These are phyloP conservation scores for Ctenicera cuprea DNA, from an alignment of 2,888 invertebrate species.

Conservation along the genomic window DNA sequence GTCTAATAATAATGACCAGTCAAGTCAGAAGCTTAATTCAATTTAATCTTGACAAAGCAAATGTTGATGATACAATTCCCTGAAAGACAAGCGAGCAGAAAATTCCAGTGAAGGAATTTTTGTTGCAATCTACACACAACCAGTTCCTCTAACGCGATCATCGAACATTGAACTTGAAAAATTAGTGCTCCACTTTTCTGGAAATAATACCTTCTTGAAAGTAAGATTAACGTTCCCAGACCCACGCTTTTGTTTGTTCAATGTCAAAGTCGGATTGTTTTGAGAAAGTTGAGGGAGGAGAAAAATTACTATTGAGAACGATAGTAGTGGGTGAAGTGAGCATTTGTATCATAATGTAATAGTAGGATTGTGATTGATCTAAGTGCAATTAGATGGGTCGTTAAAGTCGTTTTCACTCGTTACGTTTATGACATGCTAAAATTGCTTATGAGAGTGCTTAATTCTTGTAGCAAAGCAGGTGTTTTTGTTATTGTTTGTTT, in stretches of 20 bases:
- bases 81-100: slow-evolving; percentile 21
- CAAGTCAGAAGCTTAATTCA: background rate
- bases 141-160: slow-evolving; percentile 20
- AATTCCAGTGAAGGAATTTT: slow-evolving; percentile 30
- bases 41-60: slow-evolving; percentile 30
- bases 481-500: too few species aligned
- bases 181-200: slow-evolving; percentile 46
- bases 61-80: slow-evolving; percentile 8
- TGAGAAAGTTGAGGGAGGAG: slow-evolving; percentile 44
- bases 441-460: too few species aligned
- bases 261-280: slow-evolving; percentile 38
- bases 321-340: slow-evolving; percentile 8
- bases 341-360: background rate
- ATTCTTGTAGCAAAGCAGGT: too few species aligned
- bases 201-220: slow-evolving; percentile 42
- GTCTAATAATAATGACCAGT: slow-evolving; percentile 13
- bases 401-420: slow-evolving; percentile 25
- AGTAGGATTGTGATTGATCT: slow-evolving; percentile 12
- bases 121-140: slow-evolving; percentile 21
- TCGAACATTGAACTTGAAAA: slow-evolving; percentile 49
- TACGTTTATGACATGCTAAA: slow-evolving; percentile 1
- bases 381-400: slow-evolving; percentile 9
- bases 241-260: slow-evolving; percentile 48
- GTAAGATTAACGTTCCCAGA: slow-evolving; percentile 47
- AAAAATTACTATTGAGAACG: background rate